phyloP scores from a whole-genome alignment of 2,888 invertebrate genomes.

The Rhingia campestris region DNA sequence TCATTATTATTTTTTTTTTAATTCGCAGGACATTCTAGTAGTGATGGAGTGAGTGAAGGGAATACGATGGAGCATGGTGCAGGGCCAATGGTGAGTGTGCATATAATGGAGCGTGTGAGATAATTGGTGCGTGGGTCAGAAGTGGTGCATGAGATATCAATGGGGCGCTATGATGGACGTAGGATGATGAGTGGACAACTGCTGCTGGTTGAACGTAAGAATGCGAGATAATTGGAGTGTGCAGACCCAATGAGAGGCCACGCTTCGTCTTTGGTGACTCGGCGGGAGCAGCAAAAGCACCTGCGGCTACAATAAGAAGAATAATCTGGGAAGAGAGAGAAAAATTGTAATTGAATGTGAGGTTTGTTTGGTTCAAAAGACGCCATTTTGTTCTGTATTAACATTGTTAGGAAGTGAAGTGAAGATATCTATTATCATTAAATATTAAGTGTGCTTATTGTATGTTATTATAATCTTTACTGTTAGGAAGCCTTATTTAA shows the following conservation, averaged over 20 bases:
- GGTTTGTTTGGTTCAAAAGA: too few relatives aligned
- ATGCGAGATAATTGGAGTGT: slow-evolving; percentile 78
- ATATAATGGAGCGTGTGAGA: slow-evolving; percentile 55
- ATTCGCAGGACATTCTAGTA: background rate
- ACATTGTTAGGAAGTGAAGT: too few relatives aligned
- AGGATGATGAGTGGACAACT: slow-evolving; percentile 76
- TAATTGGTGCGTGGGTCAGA: slow-evolving; percentile 25
- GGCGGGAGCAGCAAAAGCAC: slow-evolving; percentile 78
- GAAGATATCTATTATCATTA: too few relatives aligned
- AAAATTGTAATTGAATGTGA: background rate
- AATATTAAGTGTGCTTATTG: too few relatives aligned
- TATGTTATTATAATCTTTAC: too few relatives aligned
- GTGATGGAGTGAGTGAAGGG: slow-evolving; percentile 76
- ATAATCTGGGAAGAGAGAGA: slow-evolving; percentile 44
- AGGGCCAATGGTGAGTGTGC: slow-evolving; percentile 75
- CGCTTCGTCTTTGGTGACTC: slow-evolving; percentile 78
- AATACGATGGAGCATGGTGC: slow-evolving; percentile 76
- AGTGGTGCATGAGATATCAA: slow-evolving; percentile 31
- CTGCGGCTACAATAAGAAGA: slow-evolving; percentile 60
- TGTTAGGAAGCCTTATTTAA: too few relatives aligned
- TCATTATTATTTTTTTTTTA: background rate
- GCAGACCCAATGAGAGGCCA: slow-evolving; percentile 78
- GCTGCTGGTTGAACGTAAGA: slow-evolving; percentile 78
- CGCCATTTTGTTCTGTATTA: too few relatives aligned
- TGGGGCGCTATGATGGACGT: slow-evolving; percentile 75